Conservation (phyloP, 2,797 vertebrate genomes). For the Muscicapa striata region DNA sequence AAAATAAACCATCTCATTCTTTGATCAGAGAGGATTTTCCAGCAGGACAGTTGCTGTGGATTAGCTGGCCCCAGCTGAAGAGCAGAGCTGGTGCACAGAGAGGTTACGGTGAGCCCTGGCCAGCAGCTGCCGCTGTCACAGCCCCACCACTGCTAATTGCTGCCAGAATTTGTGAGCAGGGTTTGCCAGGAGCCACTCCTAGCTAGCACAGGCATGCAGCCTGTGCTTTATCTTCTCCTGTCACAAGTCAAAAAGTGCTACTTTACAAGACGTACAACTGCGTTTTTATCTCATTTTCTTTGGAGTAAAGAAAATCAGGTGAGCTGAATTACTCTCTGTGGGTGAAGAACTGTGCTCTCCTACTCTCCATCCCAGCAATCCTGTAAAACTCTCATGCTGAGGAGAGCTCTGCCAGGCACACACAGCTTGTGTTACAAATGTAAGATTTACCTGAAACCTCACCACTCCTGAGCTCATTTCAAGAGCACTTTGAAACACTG, state of each 20-base stretch:
- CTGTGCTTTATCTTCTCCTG: background rate
- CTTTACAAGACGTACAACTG: background rate
- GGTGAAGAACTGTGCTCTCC: background rate
- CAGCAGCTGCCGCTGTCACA: background rate
- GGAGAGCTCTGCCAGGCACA: background rate
- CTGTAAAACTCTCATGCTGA: rapidly evolving
- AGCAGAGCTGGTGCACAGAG: background rate
- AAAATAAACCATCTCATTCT: background rate
- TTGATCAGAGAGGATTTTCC: background rate
- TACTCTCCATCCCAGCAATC: background rate
- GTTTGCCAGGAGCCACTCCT: background rate
- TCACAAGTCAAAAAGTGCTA: background rate
- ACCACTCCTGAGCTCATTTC: background rate
- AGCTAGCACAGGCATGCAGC: background rate
- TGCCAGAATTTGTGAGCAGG: background rate
- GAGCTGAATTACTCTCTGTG: background rate
- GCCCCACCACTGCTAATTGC: background rate
- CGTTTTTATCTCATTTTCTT: background rate
- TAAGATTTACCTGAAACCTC: background rate
- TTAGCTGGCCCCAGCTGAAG: background rate
- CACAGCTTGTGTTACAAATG: background rate
- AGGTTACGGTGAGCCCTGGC: background rate
- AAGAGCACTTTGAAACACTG: background rate
- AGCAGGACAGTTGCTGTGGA: background rate
- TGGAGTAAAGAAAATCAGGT: background rate